Conservation (phyloP, 2,113 vertebrate species). For the Nematolebias whitei region DNA sequence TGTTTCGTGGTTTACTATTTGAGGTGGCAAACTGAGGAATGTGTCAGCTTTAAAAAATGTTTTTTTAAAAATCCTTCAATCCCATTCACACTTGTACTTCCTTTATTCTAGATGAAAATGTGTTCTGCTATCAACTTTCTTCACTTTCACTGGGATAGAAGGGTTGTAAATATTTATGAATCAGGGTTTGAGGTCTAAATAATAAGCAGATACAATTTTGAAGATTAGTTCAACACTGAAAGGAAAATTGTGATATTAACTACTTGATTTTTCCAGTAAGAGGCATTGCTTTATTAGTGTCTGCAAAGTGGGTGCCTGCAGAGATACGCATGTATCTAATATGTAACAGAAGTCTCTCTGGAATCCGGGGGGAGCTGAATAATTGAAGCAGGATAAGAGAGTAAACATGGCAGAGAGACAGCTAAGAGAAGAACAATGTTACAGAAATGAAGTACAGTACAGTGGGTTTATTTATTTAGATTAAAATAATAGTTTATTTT, state of each 20-base stretch:
- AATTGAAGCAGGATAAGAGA: background rate
- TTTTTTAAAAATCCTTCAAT: too few relatives aligned
- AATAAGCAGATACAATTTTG: too few relatives aligned
- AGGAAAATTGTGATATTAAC: background rate
- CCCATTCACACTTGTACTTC: too few relatives aligned
- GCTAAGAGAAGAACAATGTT: background rate
- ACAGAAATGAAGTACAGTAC: background rate
- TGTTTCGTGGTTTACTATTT: constrained; percentile 10
- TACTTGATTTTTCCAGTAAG: background rate
- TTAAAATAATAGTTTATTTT: background rate
- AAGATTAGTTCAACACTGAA: background rate
- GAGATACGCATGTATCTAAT: background rate
- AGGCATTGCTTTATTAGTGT: background rate
- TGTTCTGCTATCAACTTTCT: background rate
- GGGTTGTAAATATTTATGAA: too few relatives aligned
- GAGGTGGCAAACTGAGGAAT: constrained; percentile 26
- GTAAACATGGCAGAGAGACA: background rate
- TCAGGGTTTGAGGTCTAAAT: too few relatives aligned
- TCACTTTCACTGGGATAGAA: constrained; percentile 3
- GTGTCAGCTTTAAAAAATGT: background rate
- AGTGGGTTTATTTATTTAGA: constrained; percentile 7
- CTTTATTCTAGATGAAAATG: too few relatives aligned
- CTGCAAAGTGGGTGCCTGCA: background rate
- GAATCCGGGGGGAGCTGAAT: background rate
- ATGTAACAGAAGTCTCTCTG: background rate